A percentile compares a stretch with the other conserved stretches of the same genome.
Evolutionary conservation across 2,113 vertebrate species (phyloP).

Genomic region (Cathartes aura): DNA sequence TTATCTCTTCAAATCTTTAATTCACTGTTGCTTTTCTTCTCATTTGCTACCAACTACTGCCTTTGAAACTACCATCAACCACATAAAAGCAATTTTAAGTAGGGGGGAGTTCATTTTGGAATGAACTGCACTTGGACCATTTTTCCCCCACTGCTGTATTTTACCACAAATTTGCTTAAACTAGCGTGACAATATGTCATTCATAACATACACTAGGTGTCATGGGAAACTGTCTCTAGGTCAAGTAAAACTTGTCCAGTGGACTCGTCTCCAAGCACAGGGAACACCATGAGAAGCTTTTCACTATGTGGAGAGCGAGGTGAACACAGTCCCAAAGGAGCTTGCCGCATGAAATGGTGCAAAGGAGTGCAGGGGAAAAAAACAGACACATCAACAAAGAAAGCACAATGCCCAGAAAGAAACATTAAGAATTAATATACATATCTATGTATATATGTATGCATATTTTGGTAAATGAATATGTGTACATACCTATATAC

Average conservation of each 20-base stretch:
- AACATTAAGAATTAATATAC: neutral
- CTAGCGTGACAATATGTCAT: neutral
- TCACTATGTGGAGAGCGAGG: neutral
- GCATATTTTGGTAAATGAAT: neutral
- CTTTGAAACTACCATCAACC: constrained; percentile 9
- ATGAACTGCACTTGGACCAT: neutral
- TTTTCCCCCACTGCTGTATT: neutral
- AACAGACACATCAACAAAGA: neutral
- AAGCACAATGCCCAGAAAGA: neutral
- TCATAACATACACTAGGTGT: neutral
- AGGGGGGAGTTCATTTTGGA: neutral
- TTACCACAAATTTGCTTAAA: neutral
- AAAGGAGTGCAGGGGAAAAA: no score
- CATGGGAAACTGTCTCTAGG: neutral
- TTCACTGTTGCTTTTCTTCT: constrained; percentile 40
- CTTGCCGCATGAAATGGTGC: neutral
- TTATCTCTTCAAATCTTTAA: constrained; percentile 32
- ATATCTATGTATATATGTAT: fast-evolving
- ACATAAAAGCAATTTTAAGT: neutral
- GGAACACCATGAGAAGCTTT: neutral
- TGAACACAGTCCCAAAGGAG: neutral
- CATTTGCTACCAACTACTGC: neutral
- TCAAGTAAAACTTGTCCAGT: neutral
- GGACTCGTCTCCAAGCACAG: neutral
- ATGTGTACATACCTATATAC: neutral